Evolutionary conservation across 1,140 invertebrate genomes (phyloP), one percentile per base, ranked within the genome.

Genomic region (Trichonephila inaurata): DNA sequence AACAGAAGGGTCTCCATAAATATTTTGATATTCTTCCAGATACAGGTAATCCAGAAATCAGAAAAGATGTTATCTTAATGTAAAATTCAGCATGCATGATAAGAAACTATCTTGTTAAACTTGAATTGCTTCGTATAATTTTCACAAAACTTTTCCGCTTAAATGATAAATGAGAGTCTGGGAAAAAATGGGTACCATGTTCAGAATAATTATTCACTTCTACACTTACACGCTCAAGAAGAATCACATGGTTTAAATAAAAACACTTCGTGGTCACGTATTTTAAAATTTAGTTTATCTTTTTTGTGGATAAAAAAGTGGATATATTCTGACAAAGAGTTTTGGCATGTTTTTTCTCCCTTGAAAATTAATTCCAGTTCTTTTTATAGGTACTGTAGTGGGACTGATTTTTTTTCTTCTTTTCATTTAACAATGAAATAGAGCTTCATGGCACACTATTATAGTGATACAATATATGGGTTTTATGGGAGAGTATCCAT

Each of bases 131-230:
- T 77, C 18, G 72, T 16, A 77, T 40, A 40, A 40, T 19, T 77
- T 77, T 77, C 28, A 40, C 5, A 77, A 77, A 77, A 77, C 24
- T 77, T 77, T 28, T 33, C 18, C 24, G 28, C 18, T 33, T 33
- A 40, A 77, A 77, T 77, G 72, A 77, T 77, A 33, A 77, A 77
- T 77, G 72, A 33, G 33, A 6, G 3, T 33, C 72, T 33, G 28
- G 18, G 6, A 12, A 77, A 77, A 72, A 72, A 33, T 18, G 5
- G 12, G 5, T 33, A 18, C 28, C 72, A 77, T 77, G 33, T 77
- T 77, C 18, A 33, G 72, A 77, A 77, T 77, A 77, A 77, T 77
- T 77, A 77, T 77, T 77, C 4, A 40, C 28, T 64, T 64, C 18
- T 21, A 19, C 72, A 24, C 14, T 77, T 16, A 18, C 72, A 18